A percentile compares a stretch with the other conserved stretches of the same genome.
phyloP scores from a whole-genome alignment of 2,797 vertebrate genomes.

The Scyliorhinus canicula region DNA sequence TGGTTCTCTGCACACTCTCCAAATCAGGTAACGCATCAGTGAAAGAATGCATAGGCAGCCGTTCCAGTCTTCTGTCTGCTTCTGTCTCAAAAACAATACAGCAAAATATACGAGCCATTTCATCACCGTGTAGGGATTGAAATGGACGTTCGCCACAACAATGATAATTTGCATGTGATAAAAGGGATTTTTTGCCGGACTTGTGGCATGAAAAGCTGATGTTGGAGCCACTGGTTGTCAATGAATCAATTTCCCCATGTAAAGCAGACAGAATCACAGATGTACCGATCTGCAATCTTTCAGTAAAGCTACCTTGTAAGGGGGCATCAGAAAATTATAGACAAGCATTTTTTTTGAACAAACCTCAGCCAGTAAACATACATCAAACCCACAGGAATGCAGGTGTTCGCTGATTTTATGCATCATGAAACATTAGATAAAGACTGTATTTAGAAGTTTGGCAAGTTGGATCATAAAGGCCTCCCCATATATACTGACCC shows the following conservation, averaged over 20 bases:
- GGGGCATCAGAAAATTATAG: not conserved
- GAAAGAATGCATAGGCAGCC: conserved; percentile 22
- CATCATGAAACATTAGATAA: not conserved
- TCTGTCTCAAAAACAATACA: not conserved
- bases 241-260: not conserved
- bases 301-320: not conserved
- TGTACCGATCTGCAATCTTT: not conserved
- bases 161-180: not conserved
- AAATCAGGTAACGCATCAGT: not conserved
- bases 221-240: not conserved
- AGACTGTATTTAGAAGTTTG: not conserved
- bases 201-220: not conserved
- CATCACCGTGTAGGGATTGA: not conserved
- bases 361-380: not conserved
- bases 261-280: not conserved
- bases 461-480: not conserved
- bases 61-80: not conserved
- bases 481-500: not conserved
- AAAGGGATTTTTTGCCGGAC: not conserved
- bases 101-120: not conserved
- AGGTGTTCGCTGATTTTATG: not conserved
- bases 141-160: not conserved
- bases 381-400: not conserved
- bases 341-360: not conserved
- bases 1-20: not conserved